Percentiles rank a stretch among this genome's conserved stretches.
Conservation (phyloP, 1,140 invertebrate genomes). For the Apis florea region DNA sequence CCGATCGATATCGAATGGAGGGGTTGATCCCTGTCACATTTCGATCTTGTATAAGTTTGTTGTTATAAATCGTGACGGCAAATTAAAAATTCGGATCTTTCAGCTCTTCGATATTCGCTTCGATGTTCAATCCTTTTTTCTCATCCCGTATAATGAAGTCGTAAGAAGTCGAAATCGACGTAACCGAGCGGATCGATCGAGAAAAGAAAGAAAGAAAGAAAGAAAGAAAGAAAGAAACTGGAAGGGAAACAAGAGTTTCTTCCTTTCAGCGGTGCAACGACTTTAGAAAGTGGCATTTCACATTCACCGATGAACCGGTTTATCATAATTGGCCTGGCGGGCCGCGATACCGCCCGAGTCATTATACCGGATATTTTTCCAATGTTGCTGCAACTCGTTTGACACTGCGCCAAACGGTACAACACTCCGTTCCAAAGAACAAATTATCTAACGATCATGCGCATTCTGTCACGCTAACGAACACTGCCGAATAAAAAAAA, state of each 20-base stretch:
- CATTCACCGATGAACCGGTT: conserved; percentile 61
- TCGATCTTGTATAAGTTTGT: too few species aligned
- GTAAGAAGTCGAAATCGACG: conserved; percentile 17
- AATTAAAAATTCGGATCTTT: too few species aligned
- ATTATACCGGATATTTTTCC: conserved; percentile 45
- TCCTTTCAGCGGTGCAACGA: conserved; percentile 29
- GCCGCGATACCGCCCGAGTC: conserved; percentile 43
- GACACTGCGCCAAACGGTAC: background rate
- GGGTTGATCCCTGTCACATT: too few species aligned
- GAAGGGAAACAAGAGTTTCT: conserved; percentile 22
- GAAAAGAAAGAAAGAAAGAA: too few species aligned
- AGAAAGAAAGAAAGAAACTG: background rate
- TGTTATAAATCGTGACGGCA: too few species aligned
- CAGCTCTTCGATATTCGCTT: background rate
- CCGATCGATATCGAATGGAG: too few species aligned
- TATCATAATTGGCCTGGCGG: conserved; percentile 42
- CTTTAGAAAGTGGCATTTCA: conserved; percentile 52
- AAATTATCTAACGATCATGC: background rate
- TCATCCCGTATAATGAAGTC: conserved; percentile 8
- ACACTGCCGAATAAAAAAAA: background rate
- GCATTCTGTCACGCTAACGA: background rate
- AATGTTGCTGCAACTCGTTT: conserved; percentile 37
- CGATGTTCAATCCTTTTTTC: background rate
- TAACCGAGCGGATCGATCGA: conserved; percentile 20
- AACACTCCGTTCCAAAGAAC: background rate